Conservation (phyloP, 2,888 invertebrate genomes). For the Atethmia centrago region DNA sequence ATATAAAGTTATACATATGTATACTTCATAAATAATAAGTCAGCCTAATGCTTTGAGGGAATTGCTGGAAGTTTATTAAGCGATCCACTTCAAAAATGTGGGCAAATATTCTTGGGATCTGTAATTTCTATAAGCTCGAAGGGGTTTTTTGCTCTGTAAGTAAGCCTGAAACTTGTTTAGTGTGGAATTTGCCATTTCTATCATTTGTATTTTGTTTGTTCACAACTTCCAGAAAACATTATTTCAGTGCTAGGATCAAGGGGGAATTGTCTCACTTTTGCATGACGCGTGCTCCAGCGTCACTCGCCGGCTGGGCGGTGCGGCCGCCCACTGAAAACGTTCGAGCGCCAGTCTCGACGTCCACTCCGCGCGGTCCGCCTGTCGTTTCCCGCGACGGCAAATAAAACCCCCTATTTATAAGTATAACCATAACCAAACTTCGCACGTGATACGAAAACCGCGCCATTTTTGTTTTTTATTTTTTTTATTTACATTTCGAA, state of each 20-base stretch:
- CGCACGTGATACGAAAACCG: conserved; percentile 68
- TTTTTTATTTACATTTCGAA: conserved; percentile 66
- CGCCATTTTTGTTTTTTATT: conserved; percentile 66
- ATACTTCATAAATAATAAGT: neutral
- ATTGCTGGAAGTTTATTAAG: neutral
- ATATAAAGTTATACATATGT: no score
- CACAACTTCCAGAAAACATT: conserved; percentile 1
- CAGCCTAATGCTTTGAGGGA: neutral
- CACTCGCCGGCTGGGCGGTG: conserved; percentile 81
- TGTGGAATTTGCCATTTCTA: neutral
- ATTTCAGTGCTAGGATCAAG: conserved; percentile 15
- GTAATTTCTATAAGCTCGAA: neutral
- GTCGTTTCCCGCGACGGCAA: conserved; percentile 81
- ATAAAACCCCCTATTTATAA: conserved; percentile 70
- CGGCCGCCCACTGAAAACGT: conserved; percentile 84
- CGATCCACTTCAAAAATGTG: no score
- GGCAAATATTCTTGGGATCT: neutral
- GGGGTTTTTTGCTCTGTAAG: neutral
- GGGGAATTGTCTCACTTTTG: conserved; percentile 75
- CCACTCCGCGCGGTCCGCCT: conserved; percentile 91
- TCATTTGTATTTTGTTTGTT: neutral
- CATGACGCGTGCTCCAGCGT: conserved; percentile 80
- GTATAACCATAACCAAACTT: conserved; percentile 62
- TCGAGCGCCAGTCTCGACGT: conserved; percentile 87
- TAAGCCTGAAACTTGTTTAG: neutral